These are phyloP conservation scores for Pogoniulus pusillus DNA, from an alignment of 2,797 vertebrate species.

Conservation along the genomic window DNA sequence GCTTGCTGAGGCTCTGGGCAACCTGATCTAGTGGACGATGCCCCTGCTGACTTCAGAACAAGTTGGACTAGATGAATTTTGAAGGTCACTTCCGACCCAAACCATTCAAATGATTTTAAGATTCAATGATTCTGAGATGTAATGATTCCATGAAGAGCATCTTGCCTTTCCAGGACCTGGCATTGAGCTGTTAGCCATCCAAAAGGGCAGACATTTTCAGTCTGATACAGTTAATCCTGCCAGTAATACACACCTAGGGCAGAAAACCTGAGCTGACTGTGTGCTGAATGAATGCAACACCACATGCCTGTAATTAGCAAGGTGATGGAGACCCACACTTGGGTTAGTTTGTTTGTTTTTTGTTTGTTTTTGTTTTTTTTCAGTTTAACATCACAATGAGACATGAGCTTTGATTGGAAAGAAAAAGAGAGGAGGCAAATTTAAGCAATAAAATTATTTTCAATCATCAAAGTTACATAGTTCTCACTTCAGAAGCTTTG, in stretches of 20 bases:
- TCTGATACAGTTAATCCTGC: not conserved
- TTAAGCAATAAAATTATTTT: slow-evolving; percentile 56
- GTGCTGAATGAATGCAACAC: not conserved
- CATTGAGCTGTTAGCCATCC: not conserved
- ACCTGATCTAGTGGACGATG: no score
- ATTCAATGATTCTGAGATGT: no score
- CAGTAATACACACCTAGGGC: not conserved
- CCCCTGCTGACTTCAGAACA: no score
- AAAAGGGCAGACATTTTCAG: not conserved
- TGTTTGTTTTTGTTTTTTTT: not conserved
- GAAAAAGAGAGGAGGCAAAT: slow-evolving; percentile 26
- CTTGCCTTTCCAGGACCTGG: not conserved
- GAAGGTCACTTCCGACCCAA: no score
- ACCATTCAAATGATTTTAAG: no score
- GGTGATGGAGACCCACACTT: not conserved
- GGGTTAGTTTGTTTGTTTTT: not conserved
- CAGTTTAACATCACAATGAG: slow-evolving; percentile 31
- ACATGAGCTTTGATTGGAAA: not conserved
- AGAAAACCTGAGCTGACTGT: not conserved
- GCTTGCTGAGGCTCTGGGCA: no score
- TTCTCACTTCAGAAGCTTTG: slow-evolving; percentile 55
- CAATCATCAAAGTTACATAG: slow-evolving; percentile 54
- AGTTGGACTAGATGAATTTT: no score
- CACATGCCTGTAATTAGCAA: not conserved
- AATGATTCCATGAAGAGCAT: not conserved